phyloP scores from a whole-genome alignment of 2,113 vertebrate species.

The Cynoglossus semilaevis region DNA sequence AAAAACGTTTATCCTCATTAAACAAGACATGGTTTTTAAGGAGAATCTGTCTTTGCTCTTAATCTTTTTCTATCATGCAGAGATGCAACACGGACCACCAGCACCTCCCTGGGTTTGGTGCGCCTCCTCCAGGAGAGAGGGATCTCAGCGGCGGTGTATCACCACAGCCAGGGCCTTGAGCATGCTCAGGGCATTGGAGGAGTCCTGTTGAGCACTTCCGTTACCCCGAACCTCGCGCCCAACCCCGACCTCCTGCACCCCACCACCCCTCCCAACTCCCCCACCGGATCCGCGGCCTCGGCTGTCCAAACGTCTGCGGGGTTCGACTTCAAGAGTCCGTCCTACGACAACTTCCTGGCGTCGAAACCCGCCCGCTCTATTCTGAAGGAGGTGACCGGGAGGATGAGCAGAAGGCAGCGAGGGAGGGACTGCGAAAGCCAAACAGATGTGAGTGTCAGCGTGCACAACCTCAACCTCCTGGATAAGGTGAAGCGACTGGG shows the following conservation, averaged over 20 bases:
- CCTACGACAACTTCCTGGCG: slow-evolving; percentile 93
- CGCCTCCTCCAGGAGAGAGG: slow-evolving; percentile 94
- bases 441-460: slow-evolving; percentile 92
- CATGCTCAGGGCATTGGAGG: slow-evolving; percentile 67
- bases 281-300: slow-evolving; percentile 57
- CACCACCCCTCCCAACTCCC: slow-evolving; percentile 89
- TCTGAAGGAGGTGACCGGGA: slow-evolving; percentile 86
- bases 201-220: slow-evolving; percentile 77
- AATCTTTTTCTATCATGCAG: too few species aligned
- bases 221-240: slow-evolving; percentile 71
- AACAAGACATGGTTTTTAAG: too few species aligned
- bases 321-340: slow-evolving; percentile 90
- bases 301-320: slow-evolving; percentile 70
- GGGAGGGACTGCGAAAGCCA: slow-evolving; percentile 88
- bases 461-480: slow-evolving; percentile 93
- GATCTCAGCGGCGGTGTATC: slow-evolving; percentile 94
- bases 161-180: slow-evolving; percentile 88
- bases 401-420: slow-evolving; percentile 75
- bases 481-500: slow-evolving; percentile 94
- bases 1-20: too few species aligned
- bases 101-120: slow-evolving; percentile 94
- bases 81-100: slow-evolving; percentile 95
- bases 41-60: too few species aligned
- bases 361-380: slow-evolving; percentile 95
- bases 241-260: slow-evolving; percentile 77